Evolutionary conservation across 1,140 invertebrate genomes (phyloP).

Genomic region (Lepidostoma basale): DNA sequence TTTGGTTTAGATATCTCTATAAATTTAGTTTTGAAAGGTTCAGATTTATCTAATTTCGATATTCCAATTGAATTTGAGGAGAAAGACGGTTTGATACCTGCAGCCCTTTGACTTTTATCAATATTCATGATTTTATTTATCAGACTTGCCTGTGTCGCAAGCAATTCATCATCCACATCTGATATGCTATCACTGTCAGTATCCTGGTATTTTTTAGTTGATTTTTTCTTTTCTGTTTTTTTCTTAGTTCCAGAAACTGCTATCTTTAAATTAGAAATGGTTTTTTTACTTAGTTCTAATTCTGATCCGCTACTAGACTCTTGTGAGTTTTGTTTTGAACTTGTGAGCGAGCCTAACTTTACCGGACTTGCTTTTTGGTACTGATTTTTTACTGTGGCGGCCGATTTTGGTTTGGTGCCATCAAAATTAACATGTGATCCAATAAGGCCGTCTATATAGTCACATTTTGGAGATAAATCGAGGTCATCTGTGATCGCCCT

Average conservation of each 20-base stretch:
- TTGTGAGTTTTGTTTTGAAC: too few relatives aligned
- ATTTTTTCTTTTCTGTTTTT: neutral
- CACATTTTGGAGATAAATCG: conserved; percentile 6
- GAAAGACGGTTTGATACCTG: neutral
- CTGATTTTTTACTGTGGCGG: neutral
- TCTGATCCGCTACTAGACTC: neutral
- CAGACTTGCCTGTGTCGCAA: neutral
- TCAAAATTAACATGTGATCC: conserved; percentile 34
- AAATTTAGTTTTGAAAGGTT: neutral
- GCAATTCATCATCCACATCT: conserved; percentile 9
- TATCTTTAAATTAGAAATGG: too few relatives aligned
- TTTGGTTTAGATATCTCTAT: neutral
- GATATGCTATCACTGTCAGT: conserved; percentile 25
- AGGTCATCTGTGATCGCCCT: conserved; percentile 8
- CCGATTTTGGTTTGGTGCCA: conserved; percentile 34
- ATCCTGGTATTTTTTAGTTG: neutral
- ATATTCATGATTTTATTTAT: conserved; percentile 24
- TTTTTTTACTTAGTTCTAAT: too few relatives aligned
- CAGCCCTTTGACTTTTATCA: conserved; percentile 13
- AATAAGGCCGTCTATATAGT: neutral
- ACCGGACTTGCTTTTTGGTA: neutral
- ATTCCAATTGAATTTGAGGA: neutral
- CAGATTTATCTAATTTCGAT: neutral
- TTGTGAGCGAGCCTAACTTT: neutral
- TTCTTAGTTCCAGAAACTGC: neutral